Evolutionary conservation across 1,140 invertebrate genomes (phyloP), one percentile per base, ranked within the genome.

Genomic region (Brachionus asplanchnoidis): DNA sequence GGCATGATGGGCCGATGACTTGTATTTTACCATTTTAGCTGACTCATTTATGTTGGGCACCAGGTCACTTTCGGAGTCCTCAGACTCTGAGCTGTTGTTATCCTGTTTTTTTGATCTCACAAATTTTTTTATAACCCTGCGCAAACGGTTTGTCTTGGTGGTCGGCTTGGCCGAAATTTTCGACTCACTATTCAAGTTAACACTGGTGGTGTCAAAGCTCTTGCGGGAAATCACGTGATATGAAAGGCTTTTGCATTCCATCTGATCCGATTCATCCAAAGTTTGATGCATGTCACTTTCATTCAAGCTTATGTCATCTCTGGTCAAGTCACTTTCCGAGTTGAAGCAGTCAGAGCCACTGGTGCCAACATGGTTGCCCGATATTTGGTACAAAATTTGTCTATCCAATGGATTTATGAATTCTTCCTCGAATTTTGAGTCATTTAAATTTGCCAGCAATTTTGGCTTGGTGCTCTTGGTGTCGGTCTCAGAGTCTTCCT

Each of bases 341-440:
- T 73, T 68, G 3, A 68, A 32, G 2, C 11, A 73, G 14, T 73
- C 68, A 2, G 68, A 73, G 6, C 17, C 68, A 20, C 11, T 32
- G 4, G 26, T 32, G 7, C 26, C 28, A 40, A 12, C 46, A 36
- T 23, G 8, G 23, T 77, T 46, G 42, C 9, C 50, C 11, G 73
- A 50, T 36, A 77, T 77, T 12, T 77, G 73, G 42, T 77, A 77
- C 20, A 77, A 20, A 20, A 77, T 77, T 77, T 77, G 73, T 26
- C 32, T 77, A 20, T 77, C 73, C 17, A 77, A 12, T 5, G 73
- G 73, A 50, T 77, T 77, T 5, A 77, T 77, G 14, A 77, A 77
- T 26, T 70, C 66, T 17, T 70, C 36, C 6, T 70, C 66, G 4
- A 36, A 40, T 36, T 70, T 70, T 70, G 36, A 36, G 17, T 53